These are phyloP conservation scores for Ginglymostoma cirratum DNA, from an alignment of 2,113 vertebrate species.

Conservation along the genomic window DNA sequence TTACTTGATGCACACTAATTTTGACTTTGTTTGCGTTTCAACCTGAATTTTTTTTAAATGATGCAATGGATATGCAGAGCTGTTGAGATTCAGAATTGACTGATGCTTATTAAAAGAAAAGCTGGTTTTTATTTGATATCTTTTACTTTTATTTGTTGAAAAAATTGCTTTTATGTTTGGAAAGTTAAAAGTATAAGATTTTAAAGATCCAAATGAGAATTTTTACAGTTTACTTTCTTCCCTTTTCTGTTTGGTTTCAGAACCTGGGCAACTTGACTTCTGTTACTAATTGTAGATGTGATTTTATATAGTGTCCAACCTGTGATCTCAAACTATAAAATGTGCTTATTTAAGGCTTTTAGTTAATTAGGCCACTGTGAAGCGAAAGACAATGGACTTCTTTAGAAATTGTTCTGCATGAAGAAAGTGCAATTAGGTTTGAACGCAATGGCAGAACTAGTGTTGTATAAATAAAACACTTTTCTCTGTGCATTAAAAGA, in stretches of 20 bases:
- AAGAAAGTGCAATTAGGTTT: conserved; percentile 9
- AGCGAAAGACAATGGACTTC: conserved; percentile 6
- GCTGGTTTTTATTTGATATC: background rate
- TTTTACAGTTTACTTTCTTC: background rate
- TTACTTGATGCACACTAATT: background rate
- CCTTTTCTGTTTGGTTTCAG: background rate
- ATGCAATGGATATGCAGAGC: background rate
- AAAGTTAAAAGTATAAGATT: background rate
- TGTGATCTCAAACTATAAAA: conserved; percentile 31
- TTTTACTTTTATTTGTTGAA: background rate
- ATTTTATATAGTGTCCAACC: background rate
- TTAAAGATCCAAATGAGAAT: background rate
- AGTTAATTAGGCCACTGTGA: conserved; percentile 31
- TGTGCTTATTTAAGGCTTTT: background rate
- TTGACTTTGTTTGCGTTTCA: background rate
- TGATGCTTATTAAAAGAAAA: background rate
- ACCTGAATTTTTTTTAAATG: background rate
- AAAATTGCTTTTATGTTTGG: background rate
- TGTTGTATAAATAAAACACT: conserved; percentile 46
- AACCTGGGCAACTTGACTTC: background rate
- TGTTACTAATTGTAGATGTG: background rate
- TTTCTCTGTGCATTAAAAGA: conserved; percentile 43
- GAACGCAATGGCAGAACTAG: background rate
- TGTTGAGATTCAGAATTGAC: background rate
- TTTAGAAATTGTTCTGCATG: conserved; percentile 7